Base-by-base conservation (phyloP, 2,888 invertebrate species). In the Phanerotoma sp. region DNA sequence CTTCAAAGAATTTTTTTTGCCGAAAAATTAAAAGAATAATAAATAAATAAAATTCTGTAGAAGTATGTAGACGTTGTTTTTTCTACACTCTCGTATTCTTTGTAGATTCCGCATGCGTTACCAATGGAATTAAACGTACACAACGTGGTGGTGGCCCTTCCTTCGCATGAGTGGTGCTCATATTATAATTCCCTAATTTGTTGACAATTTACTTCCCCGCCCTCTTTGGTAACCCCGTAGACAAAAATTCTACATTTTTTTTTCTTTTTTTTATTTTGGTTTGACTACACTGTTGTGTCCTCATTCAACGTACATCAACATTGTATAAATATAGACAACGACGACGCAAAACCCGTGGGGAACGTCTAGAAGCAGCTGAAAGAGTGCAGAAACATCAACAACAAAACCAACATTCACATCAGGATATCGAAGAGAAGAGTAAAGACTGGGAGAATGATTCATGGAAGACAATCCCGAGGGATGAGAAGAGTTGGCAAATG, bases 71-170 rank as follows among this genome's bases (percentile, higher is more conserved):
- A 42, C 30, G 44, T 50, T 38, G 44, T 58, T 57, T 64, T 60
- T 59, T 64, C 69, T 71, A 68, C 68, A 73, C 70, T 74, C 67
- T 74, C 69, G 65, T 76, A 74, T 53, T 63, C 72, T 74, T 75
- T 76, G 74, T 77, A 77, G 75, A 77, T 77, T 73, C 73, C 74
- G 77, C 76, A 77, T 77, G 77, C 74, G 73, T 72, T 76, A 75
- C 72, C 74, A 74, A 73, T 75, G 76, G 76, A 74, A 73, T 73
- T 75, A 75, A 75, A 72, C 67, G 66, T 67, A 66, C 68, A 70
- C 66, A n/a, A n/a, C 67, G 74, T 25, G 25, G 71, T 75, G 77
- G 74, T 75, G 77, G 73, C 65, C 67, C 55, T 53, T 62, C 51
- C 48, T 58, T 48, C 61, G 58, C 62, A 55, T 55, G 54, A 37